Evolutionary conservation across 2,888 invertebrate species (phyloP), one percentile per base, ranked within the genome.

Genomic region (Eledone cirrhosa): DNA sequence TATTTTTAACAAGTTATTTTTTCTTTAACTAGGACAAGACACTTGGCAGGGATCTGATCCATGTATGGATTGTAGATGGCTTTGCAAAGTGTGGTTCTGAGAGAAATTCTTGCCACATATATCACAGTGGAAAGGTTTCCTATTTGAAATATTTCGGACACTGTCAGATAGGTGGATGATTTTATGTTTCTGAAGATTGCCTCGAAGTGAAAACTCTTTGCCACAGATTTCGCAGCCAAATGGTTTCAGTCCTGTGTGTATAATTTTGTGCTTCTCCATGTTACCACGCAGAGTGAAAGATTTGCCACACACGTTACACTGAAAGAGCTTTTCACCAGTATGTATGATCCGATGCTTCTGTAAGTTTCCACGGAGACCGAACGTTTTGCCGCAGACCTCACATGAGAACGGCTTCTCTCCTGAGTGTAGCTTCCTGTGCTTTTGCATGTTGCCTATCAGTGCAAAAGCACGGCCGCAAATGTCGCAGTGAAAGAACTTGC

Each of bases 341-440:
- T 72, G 69, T 29, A 72, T 72, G 11, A 72, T 72, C 24, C 41
- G 31, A 22, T 72, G 69, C 33, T 72, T 72, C 14, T 72, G 69
- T 8, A 72, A 22, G 69, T 72, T 72, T 14, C 69, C 69, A 1
- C 69, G 69, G 13, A 72, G 69, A 13, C 69, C 69, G n/a, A 72
- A 72, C 3, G 69, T 41, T 41, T 33, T 72, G 22, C 69, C 69
- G 22, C 69, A 72, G 33, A 72, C 69, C 11, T 72, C 41, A 19
- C 69, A 72, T 1, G 69, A 31, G 41, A 72, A 72, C 8, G 69
- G 69, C 13, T 41, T 31, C 29, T 72, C 69, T 0, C 69, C 69
- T 8, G 69, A 72, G 27, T 72, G 69, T n/a, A 72, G 69, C 2
- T 72, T 72, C 13, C 69, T 31, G 41, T 72, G 69, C 22, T 72